Evolutionary conservation across 2,888 invertebrate species (phyloP), one percentile per base, ranked within the genome.

Genomic region (Synergus umbraculus): DNA sequence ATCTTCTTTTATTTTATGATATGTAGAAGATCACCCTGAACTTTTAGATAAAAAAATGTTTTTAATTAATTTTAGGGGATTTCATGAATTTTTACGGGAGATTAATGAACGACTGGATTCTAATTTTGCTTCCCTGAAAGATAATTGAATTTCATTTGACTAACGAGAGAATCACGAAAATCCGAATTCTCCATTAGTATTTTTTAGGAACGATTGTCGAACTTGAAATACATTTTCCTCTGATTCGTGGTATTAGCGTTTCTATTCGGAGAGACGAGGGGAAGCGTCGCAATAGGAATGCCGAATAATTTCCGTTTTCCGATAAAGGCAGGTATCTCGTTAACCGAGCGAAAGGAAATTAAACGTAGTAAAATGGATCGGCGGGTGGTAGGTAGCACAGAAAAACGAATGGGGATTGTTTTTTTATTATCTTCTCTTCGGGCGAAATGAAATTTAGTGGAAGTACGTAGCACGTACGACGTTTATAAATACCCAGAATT

Each of bases 311-410:
- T 63, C 78, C 77, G 79, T 76, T 77, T 79, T 79, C 64, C 78
- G 65, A 78, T 79, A 58, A 58, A 79, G 78, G 44, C 77, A 78
- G 78, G 82, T 77, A 77, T 79, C 79, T 79, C 79, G 82, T 82
- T 79, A 78, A 66, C 63, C 54, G 79, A 76, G 76, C 66, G 79
- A 76, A 78, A 58, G 76, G 80, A 80, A 78, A 77, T 82, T 77
- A 78, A 78, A 82, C 67, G 78, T 77, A 76, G 79, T 80, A 80
- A 78, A 77, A 76, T 73, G 73, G 73, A 73, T 73, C 73, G 46
- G 54, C 37, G 54, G 49, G 73, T 46, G 43, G 67, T 73, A 73
- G 73, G 54, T 41, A 73, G 73, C 73, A n/a, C n/a, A 54, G 73
- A 73, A 73, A 73, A 73, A 73, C 37, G 73, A 73, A 73, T 73